Evolutionary conservation across 30 jellyfish, hydroid and myxozoan genomes (phyloP).

Genomic region (Rhopilema esculentum): DNA sequence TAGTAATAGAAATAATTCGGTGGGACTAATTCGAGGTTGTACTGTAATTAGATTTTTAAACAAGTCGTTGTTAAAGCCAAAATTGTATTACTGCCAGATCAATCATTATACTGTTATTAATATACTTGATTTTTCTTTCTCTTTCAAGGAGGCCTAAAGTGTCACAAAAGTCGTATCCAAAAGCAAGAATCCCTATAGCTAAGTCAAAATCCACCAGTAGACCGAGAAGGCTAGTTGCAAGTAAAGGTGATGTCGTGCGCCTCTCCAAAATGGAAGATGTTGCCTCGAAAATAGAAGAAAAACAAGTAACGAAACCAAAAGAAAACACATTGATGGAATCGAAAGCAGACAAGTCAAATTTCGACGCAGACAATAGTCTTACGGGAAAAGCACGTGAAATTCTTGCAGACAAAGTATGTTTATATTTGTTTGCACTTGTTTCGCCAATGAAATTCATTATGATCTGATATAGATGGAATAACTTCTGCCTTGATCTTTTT

Average conservation of each 20-base stretch:
- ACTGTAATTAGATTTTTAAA: no score
- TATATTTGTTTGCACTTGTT: neutral
- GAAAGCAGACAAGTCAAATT: no score
- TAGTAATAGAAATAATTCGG: no score
- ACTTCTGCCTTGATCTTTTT: no score
- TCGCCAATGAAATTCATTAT: no score
- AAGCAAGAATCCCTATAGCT: neutral
- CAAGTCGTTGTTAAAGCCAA: no score
- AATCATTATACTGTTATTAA: no score
- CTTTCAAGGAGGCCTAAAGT: neutral
- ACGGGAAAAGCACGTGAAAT: conserved; percentile 39
- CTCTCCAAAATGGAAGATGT: neutral
- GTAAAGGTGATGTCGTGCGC: neutral
- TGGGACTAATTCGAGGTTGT: no score
- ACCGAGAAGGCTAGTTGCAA: neutral
- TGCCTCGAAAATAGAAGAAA: neutral
- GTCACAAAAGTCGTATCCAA: neutral
- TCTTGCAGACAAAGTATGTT: conserved; percentile 54
- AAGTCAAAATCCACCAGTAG: neutral
- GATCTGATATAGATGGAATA: no score
- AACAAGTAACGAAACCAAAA: neutral
- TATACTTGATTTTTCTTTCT: no score
- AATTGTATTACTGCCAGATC: neutral
- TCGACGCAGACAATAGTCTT: no score
- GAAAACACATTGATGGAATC: no score